These are phyloP conservation scores for Atta cephalotes DNA, from an alignment of 1,140 invertebrate species.

Conservation along the genomic window DNA sequence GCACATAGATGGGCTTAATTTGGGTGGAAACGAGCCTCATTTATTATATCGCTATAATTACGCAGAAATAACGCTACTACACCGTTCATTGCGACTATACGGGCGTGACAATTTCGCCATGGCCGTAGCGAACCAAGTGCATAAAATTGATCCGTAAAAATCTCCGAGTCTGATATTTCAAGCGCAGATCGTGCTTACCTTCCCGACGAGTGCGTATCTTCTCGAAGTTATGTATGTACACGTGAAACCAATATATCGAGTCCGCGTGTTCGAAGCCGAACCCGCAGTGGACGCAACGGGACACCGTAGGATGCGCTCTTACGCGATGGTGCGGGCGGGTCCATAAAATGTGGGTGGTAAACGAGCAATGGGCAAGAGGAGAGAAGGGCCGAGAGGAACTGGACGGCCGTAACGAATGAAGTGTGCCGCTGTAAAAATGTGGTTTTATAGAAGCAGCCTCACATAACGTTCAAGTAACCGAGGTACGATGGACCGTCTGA, in stretches of 20 bases:
- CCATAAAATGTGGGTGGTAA: slow-evolving; percentile 78
- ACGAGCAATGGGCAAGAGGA: slow-evolving; percentile 44
- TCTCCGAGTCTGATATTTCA: background rate
- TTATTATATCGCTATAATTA: slow-evolving; percentile 45
- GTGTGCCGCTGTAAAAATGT: slow-evolving; percentile 80
- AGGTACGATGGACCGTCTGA: slow-evolving; percentile 69
- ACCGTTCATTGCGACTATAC: background rate
- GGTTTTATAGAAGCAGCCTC: slow-evolving; percentile 80
- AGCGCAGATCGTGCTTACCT: slow-evolving; percentile 16
- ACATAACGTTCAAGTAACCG: slow-evolving; percentile 76
- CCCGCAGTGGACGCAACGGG: slow-evolving; percentile 27
- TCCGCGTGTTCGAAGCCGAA: background rate
- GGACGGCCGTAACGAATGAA: slow-evolving; percentile 77
- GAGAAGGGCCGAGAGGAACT: background rate
- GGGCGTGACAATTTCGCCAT: background rate
- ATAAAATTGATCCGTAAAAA: slow-evolving; percentile 46
- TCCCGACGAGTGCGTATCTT: background rate
- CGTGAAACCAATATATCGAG: slow-evolving; percentile 25
- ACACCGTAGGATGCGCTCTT: slow-evolving; percentile 38
- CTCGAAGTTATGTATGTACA: background rate
- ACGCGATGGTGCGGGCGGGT: slow-evolving; percentile 55
- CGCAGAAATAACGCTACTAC: slow-evolving; percentile 25
- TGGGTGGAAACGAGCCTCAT: slow-evolving; percentile 31
- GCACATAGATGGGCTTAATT: slow-evolving; percentile 43
- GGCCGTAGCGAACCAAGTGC: background rate